phyloP scores from a whole-genome alignment of 2,888 invertebrate genomes.

The Sympetrum striolatum region DNA sequence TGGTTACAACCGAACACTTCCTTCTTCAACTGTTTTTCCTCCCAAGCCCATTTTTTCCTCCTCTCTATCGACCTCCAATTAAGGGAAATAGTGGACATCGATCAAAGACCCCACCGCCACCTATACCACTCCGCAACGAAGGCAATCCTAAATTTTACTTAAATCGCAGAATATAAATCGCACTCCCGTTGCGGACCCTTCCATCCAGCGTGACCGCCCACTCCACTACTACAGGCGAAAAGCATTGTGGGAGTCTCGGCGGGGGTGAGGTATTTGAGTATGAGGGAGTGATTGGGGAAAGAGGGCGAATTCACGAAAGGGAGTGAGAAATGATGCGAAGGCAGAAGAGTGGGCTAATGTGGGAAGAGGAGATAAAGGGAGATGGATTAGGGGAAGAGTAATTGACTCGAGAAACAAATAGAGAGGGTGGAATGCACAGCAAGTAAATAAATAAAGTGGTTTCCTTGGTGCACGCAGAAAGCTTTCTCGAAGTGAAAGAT shows the following conservation, averaged over 20 bases:
- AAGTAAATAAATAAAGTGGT: not conserved
- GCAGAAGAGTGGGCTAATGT: not conserved
- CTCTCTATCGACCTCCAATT: not conserved
- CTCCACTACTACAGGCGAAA: not conserved
- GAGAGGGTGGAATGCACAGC: not conserved
- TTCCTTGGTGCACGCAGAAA: no score
- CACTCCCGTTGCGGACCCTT: not conserved
- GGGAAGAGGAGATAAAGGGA: not conserved
- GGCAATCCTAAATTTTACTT: constrained; percentile 40
- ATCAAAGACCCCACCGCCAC: constrained; percentile 6
- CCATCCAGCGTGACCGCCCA: not conserved
- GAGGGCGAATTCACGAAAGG: not conserved
- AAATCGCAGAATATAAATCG: constrained; percentile 37
- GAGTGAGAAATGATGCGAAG: not conserved
- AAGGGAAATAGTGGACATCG: constrained; percentile 29
- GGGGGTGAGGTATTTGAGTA: not conserved
- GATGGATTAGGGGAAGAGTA: not conserved
- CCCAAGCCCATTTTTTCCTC: no score
- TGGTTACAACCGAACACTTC: no score
- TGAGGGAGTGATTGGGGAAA: not conserved
- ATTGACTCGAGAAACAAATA: not conserved
- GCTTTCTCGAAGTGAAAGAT: no score
- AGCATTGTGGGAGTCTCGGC: not conserved
- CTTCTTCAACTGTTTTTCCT: no score
- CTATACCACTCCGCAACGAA: not conserved